Conservation (phyloP, 1,140 invertebrate genomes). For the Cepaea nemoralis region DNA sequence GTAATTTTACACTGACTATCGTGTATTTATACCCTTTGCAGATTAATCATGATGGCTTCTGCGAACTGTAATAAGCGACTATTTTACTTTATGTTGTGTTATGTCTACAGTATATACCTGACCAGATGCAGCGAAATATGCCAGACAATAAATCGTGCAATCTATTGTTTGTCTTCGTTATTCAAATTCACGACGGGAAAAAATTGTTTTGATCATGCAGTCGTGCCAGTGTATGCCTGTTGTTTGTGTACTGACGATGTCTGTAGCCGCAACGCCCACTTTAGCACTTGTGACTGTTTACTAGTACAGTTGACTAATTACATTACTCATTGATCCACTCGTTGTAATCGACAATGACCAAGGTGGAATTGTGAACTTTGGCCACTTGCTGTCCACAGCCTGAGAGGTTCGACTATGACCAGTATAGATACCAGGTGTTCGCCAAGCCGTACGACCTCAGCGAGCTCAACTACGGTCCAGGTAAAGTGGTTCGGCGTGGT, state of each 20-base stretch:
- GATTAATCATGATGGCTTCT: too few relatives aligned
- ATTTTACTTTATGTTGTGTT: too few relatives aligned
- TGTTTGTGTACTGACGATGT: background rate
- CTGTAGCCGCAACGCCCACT: background rate
- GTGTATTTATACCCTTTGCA: too few relatives aligned
- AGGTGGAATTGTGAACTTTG: background rate
- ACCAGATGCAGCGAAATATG: too few relatives aligned
- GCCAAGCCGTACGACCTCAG: conserved; percentile 10
- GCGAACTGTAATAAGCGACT: too few relatives aligned
- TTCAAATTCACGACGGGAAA: too few relatives aligned
- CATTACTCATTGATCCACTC: background rate
- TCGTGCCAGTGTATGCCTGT: background rate
- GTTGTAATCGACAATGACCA: background rate
- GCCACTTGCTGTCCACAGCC: background rate
- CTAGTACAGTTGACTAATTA: too few relatives aligned
- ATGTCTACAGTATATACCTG: too few relatives aligned
- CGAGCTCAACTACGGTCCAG: background rate
- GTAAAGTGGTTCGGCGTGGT: background rate
- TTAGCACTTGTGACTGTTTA: background rate
- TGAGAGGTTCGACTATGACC: conserved; percentile 22
- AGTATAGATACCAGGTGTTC: conserved; percentile 28
- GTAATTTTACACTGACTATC: too few relatives aligned
- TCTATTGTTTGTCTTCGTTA: too few relatives aligned
- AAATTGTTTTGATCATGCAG: too few relatives aligned
- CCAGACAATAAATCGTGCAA: too few relatives aligned